Evolutionary conservation across 2,888 invertebrate genomes (phyloP).

Genomic region (Plagiodera versicolora): DNA sequence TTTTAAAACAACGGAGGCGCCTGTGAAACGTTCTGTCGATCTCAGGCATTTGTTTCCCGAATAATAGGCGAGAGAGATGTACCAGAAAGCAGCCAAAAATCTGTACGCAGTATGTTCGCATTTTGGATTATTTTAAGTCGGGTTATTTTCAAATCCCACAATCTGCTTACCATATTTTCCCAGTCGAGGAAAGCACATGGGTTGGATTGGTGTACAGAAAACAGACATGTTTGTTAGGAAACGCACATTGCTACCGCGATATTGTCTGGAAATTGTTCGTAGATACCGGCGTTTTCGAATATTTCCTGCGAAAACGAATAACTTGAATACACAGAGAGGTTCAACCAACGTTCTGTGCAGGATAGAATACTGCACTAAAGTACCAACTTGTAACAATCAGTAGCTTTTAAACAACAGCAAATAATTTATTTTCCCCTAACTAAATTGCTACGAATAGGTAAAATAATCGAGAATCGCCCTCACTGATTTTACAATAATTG

Average conservation of each 20-base stretch:
- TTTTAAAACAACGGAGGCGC: slow-evolving; percentile 13
- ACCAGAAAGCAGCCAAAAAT: slow-evolving; percentile 40
- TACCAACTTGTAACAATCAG: too few relatives aligned
- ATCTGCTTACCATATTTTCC: slow-evolving; percentile 54
- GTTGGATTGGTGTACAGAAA: slow-evolving; percentile 36
- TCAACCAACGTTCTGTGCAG: too few relatives aligned
- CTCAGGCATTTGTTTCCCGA: slow-evolving; percentile 22
- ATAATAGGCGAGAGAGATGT: slow-evolving; percentile 9
- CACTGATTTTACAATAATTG: too few relatives aligned
- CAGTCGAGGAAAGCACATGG: slow-evolving; percentile 48
- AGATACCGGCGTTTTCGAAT: background rate
- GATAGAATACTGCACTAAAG: too few relatives aligned
- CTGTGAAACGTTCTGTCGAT: slow-evolving; percentile 20
- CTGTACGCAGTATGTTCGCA: slow-evolving; percentile 52
- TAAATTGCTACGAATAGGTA: too few relatives aligned
- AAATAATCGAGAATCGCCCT: too few relatives aligned
- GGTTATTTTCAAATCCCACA: slow-evolving; percentile 54
- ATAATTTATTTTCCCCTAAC: too few relatives aligned
- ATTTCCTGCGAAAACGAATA: background rate
- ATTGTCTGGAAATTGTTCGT: background rate
- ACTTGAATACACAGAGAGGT: too few relatives aligned
- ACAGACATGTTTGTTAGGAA: slow-evolving; percentile 31
- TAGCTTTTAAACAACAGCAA: too few relatives aligned
- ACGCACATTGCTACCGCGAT: slow-evolving; percentile 20
- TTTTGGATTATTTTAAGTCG: slow-evolving; percentile 53